Evolutionary conservation across 2,113 vertebrate species (phyloP).

Genomic region (Elaphurus davidianus): DNA sequence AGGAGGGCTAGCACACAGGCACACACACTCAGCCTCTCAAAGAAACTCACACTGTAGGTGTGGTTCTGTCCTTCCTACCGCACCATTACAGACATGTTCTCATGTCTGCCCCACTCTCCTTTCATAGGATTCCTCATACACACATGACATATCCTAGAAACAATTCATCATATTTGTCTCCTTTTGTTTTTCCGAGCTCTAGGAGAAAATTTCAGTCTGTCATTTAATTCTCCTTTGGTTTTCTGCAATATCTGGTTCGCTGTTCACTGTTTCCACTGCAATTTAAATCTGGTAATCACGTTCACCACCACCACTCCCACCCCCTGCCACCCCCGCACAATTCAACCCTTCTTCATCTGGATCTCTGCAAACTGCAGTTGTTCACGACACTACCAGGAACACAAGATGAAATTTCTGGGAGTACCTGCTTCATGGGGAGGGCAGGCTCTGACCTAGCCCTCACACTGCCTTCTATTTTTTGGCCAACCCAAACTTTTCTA

Average conservation of each 20-base stretch:
- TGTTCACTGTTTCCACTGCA: neutral
- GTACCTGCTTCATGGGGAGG: neutral
- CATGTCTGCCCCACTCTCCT: neutral
- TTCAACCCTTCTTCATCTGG: neutral
- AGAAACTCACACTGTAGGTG: neutral
- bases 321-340: neutral
- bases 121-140: neutral
- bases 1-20: fast-evolving
- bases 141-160: neutral
- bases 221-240: neutral
- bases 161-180: neutral
- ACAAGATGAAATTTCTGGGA: neutral
- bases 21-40: neutral
- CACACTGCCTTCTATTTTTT: neutral
- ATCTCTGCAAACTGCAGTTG: neutral
- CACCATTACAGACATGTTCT: neutral
- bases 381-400: neutral
- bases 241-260: neutral
- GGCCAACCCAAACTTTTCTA: neutral
- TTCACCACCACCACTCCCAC: neutral
- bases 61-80: neutral
- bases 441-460: neutral
- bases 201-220: neutral
- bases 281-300: neutral
- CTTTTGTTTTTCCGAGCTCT: neutral